Conservation (phyloP, 2,113 vertebrate genomes). For the Pseudorectes ferrugineus region DNA sequence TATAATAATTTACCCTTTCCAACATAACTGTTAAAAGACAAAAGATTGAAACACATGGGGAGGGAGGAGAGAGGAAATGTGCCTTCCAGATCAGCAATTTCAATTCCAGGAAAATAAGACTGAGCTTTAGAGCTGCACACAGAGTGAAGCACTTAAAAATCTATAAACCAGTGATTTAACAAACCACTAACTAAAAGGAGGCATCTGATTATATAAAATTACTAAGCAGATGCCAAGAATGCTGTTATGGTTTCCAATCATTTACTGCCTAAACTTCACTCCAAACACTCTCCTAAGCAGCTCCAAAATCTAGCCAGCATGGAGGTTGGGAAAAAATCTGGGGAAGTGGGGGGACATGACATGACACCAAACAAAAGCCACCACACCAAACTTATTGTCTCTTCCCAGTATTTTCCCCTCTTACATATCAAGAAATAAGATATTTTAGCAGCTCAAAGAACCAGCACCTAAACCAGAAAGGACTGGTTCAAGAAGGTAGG, state of each 20-base stretch:
- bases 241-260: neutral
- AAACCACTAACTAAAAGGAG: slow-evolving; percentile 50
- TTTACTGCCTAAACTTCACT: neutral
- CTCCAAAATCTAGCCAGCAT: neutral
- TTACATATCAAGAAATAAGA: neutral
- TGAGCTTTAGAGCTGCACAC: neutral
- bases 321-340: neutral
- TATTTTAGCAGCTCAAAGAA: neutral
- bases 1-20: neutral
- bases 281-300: neutral
- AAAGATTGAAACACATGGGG: neutral
- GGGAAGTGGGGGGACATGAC: fast-evolving
- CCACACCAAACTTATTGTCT: neutral
- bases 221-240: slow-evolving; percentile 43
- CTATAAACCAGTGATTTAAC: slow-evolving; percentile 46
- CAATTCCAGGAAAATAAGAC: neutral
- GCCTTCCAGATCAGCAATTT: neutral
- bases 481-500: neutral
- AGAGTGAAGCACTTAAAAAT: slow-evolving; percentile 31
- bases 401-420: neutral
- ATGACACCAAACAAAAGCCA: neutral
- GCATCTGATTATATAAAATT: slow-evolving; percentile 40
- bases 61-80: neutral
- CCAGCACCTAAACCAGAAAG: neutral
- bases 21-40: neutral